These are phyloP conservation scores for Drosophila malerkotliana DNA, from an alignment of 1,140 invertebrate species.

Conservation along the genomic window DNA sequence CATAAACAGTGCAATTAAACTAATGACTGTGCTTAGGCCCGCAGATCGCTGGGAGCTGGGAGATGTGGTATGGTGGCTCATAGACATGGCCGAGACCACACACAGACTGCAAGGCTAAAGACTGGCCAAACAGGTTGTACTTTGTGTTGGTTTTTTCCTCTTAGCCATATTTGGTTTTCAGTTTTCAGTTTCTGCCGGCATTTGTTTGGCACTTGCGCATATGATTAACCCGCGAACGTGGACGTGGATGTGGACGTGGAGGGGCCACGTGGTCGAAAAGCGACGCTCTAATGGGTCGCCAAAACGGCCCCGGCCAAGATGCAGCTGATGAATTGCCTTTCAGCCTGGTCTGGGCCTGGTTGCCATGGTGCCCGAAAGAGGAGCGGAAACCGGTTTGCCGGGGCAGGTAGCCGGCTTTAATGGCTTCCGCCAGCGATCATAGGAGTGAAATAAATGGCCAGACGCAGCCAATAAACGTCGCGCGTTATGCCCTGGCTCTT, in stretches of 20 bases:
- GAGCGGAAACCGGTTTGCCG: conserved; percentile 60
- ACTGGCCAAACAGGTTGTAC: conserved; percentile 50
- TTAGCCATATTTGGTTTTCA: not conserved
- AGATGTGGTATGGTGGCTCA: conserved; percentile 24
- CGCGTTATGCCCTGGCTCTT: conserved; percentile 71
- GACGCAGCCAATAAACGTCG: conserved; percentile 83
- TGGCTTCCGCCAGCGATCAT: conserved; percentile 83
- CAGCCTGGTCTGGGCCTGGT: conserved; percentile 41
- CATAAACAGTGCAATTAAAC: conserved; percentile 82
- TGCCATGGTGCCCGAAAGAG: conserved; percentile 57
- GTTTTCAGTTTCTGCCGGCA: conserved; percentile 21
- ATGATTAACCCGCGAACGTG: conserved; percentile 57
- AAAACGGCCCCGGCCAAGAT: conserved; percentile 51
- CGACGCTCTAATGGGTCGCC: conserved; percentile 81
- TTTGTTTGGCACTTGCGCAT: conserved; percentile 79
- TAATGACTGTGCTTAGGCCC: conserved; percentile 72
- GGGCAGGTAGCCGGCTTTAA: conserved; percentile 72
- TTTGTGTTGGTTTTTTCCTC: conserved; percentile 17
- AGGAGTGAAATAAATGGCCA: conserved; percentile 83
- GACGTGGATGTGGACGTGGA: not conserved
- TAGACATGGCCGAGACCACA: conserved; percentile 64
- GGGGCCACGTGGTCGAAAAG: conserved; percentile 58
- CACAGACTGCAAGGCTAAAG: conserved; percentile 39
- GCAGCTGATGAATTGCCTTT: conserved; percentile 65
- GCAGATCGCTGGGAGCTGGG: conserved; percentile 16